Evolutionary conservation across 2,113 vertebrate species (phyloP).

Genomic region (Ophthalmolycus amberensis): DNA sequence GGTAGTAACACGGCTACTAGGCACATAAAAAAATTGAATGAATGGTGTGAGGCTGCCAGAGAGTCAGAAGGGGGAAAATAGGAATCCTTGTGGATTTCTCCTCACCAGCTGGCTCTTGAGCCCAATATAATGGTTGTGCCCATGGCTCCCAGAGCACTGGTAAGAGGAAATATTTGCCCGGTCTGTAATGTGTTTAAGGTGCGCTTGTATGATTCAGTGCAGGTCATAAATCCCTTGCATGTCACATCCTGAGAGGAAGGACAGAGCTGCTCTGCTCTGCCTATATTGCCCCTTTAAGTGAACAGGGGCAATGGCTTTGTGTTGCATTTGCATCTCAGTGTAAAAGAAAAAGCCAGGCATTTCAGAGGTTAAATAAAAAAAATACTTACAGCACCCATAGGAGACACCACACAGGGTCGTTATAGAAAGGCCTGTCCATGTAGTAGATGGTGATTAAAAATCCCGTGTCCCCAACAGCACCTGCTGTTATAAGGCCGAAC

Average conservation of each 20-base stretch:
- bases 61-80: slow-evolving; percentile 70
- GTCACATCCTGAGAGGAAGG: slow-evolving; percentile 77
- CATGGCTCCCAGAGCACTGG: slow-evolving; percentile 75
- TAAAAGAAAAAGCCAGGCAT: slow-evolving; percentile 25
- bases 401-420: slow-evolving; percentile 53
- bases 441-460: slow-evolving; percentile 67
- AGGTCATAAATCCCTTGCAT: slow-evolving; percentile 79
- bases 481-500: slow-evolving; percentile 71
- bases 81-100: slow-evolving; percentile 78
- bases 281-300: slow-evolving; percentile 43
- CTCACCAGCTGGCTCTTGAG: slow-evolving; percentile 79
- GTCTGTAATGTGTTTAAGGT: slow-evolving; percentile 80
- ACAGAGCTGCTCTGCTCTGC: slow-evolving; percentile 54
- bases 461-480: slow-evolving; percentile 66
- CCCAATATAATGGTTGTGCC: slow-evolving; percentile 78
- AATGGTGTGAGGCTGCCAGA: slow-evolving; percentile 81
- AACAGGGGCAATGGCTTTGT: slow-evolving; percentile 74
- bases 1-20: slow-evolving; percentile 84
- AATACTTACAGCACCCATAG: slow-evolving; percentile 56
- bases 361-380: slow-evolving; percentile 52
- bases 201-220: slow-evolving; percentile 71
- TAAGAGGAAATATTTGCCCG: slow-evolving; percentile 79
- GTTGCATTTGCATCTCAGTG: slow-evolving; percentile 70
- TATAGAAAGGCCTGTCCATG: slow-evolving; percentile 58
- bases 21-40: slow-evolving; percentile 83